phyloP scores from a whole-genome alignment of 2,113 vertebrate genomes.

The Geothlypis trichas region DNA sequence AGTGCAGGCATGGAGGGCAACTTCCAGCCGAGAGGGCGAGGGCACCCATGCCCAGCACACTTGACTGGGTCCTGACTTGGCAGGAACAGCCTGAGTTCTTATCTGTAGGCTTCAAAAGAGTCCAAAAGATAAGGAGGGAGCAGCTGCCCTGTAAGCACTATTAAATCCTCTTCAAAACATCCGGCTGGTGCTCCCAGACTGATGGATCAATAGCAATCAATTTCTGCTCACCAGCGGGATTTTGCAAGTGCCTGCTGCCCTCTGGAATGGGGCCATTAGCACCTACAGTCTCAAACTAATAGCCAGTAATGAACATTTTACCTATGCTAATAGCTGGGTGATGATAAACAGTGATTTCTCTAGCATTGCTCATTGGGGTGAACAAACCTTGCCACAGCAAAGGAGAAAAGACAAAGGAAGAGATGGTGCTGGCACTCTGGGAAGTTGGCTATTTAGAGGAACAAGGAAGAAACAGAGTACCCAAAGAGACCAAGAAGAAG shows the following conservation, averaged over 20 bases:
- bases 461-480: neutral
- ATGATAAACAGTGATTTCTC: conserved; percentile 17
- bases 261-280: conserved; percentile 39
- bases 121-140: neutral
- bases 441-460: neutral
- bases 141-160: neutral
- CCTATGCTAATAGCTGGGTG: neutral
- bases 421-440: neutral
- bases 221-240: neutral
- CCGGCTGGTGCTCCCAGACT: neutral
- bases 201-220: conserved; percentile 36
- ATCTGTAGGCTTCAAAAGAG: neutral
- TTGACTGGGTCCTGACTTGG: neutral
- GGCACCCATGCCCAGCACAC: neutral
- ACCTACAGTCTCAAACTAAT: conserved; percentile 39
- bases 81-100: neutral
- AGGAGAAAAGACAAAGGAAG: neutral
- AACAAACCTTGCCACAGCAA: neutral
- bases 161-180: conserved; percentile 26
- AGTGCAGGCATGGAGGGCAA: neutral
- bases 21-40: neutral
- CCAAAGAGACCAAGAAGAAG: neutral
- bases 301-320: conserved; percentile 42
- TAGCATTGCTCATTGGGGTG: neutral
- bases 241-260: neutral